Evolutionary conservation across 2,888 invertebrate genomes (phyloP).

Genomic region (Druceiella hillmani): DNA sequence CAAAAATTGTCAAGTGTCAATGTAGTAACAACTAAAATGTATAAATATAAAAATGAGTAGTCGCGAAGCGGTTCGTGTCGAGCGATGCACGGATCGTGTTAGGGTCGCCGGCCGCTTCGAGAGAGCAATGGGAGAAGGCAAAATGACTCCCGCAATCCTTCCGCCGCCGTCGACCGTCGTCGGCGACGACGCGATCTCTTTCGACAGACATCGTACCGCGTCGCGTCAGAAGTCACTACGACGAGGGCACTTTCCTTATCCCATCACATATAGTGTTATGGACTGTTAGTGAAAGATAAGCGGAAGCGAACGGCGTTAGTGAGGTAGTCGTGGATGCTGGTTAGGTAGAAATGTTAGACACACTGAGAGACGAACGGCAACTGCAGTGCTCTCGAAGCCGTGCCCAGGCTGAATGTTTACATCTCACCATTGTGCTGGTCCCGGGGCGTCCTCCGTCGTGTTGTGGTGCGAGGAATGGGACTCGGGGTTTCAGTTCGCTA

Average conservation of each 20-base stretch:
- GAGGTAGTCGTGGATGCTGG: conserved; percentile 44
- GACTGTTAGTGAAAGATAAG: conserved; percentile 44
- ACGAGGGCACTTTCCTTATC: conserved; percentile 73
- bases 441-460: conserved; percentile 38
- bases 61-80: conserved; percentile 46
- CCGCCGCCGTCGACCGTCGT: conserved; percentile 48
- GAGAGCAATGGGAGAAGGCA: conserved; percentile 56
- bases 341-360: conserved; percentile 29
- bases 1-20: no score
- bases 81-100: no score
- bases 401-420: conserved; percentile 44
- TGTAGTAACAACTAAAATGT: no score
- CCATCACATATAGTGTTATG: conserved; percentile 52
- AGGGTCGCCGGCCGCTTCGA: conserved; percentile 47
- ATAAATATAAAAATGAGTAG: no score
- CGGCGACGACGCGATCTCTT: conserved; percentile 40
- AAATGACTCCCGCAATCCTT: no score
- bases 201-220: conserved; percentile 29
- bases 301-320: conserved; percentile 46
- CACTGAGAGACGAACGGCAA: background rate
- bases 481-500: no score
- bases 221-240: conserved; percentile 32
- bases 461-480: conserved; percentile 34
- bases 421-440: conserved; percentile 50
- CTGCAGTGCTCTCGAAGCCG: conserved; percentile 47